phyloP scores from a whole-genome alignment of 30 jellyfish, hydroid and myxozoan species.

The Pseudorhiza aurosa region DNA sequence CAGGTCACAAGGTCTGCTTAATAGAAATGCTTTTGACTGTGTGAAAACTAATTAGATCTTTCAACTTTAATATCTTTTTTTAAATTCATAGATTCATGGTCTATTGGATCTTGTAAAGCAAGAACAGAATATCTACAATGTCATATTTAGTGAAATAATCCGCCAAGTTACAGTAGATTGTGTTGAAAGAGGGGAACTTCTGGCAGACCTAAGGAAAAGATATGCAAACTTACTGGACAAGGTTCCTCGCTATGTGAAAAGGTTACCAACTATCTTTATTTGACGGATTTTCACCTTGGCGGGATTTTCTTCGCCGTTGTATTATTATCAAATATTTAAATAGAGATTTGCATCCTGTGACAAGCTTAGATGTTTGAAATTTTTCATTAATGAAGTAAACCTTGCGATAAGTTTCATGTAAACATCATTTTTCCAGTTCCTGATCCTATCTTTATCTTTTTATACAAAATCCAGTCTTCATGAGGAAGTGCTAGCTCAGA shows the following conservation, averaged over 20 bases:
- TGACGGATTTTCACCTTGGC: no score
- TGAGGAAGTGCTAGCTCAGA: constrained; percentile 94
- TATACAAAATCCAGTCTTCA: constrained; percentile 53
- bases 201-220: constrained; percentile 82
- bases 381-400: no score
- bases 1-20: no score
- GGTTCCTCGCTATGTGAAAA: constrained; percentile 82
- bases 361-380: no score
- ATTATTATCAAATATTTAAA: no score
- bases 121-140: constrained; percentile 84
- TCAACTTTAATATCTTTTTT: background rate
- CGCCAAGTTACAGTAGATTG: constrained; percentile 94
- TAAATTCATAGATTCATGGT: constrained; percentile 55
- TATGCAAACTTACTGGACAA: constrained; percentile 81
- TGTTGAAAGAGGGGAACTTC: constrained; percentile 86
- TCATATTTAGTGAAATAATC: constrained; percentile 76
- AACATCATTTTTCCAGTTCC: no score
- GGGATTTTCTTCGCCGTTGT: no score
- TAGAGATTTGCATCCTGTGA: no score
- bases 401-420: no score
- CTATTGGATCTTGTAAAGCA: constrained; percentile 74
- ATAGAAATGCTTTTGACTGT: no score
- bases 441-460: background rate
- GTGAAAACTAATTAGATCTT: no score
- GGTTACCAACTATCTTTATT: no score